Conservation (phyloP, 2,797 vertebrate species). For the Discoglossus pictus region DNA sequence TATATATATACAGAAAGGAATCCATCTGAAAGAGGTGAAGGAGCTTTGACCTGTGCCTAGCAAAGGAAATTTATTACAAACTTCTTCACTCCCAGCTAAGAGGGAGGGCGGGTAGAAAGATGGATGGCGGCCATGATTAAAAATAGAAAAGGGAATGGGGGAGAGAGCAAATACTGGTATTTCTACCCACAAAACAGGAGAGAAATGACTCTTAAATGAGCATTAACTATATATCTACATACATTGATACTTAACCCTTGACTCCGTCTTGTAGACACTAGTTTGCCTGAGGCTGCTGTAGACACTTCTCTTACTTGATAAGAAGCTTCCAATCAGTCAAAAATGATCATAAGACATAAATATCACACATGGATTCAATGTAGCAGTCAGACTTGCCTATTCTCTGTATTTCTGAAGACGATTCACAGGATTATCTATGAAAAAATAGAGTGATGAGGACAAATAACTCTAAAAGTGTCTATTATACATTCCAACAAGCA, state of each 20-base stretch:
- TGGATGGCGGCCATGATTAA: conserved; percentile 3
- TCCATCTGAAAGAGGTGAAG: conserved; percentile 27
- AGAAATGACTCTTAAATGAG: background rate
- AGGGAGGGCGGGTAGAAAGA: conserved; percentile 23
- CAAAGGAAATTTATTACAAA: conserved; percentile 29
- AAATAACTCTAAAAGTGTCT: too few species aligned
- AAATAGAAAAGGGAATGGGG: conserved; percentile 21
- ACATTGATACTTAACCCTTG: background rate
- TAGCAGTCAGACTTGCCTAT: too few species aligned
- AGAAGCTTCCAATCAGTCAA: too few species aligned
- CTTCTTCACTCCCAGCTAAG: conserved; percentile 4
- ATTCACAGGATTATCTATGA: too few species aligned
- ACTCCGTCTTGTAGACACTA: too few species aligned
- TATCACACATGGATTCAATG: too few species aligned
- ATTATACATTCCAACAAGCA: too few species aligned
- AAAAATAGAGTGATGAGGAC: too few species aligned
- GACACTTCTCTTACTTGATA: too few species aligned
- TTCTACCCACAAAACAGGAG: background rate
- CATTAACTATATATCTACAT: background rate
- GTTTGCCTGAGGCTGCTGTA: too few species aligned
- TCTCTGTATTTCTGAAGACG: too few species aligned
- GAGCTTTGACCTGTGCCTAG: conserved; percentile 25
- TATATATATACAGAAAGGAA: conserved; percentile 56
- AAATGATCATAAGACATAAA: too few species aligned
- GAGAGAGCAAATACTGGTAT: conserved; percentile 17